Evolutionary conservation across 2,797 vertebrate genomes (phyloP).

Genomic region (Xenopus petersii): DNA sequence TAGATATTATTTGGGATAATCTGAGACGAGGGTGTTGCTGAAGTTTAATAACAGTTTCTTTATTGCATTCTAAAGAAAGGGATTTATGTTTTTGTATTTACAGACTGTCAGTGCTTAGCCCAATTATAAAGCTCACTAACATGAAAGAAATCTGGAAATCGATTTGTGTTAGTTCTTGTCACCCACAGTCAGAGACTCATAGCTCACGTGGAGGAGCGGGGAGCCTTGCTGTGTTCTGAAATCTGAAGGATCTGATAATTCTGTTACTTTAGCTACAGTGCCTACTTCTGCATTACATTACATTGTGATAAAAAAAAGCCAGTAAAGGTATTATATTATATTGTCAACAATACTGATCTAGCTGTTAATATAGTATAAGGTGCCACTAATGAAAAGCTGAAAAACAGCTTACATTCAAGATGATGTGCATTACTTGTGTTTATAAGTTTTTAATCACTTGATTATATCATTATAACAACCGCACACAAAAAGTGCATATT

Average conservation of each 20-base stretch:
- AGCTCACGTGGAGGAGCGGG: conserved; percentile 15
- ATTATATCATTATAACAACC: too few species aligned
- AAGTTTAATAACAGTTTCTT: conserved; percentile 26
- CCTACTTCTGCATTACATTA: too few species aligned
- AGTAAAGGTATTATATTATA: too few species aligned
- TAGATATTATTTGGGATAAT: conserved; percentile 9
- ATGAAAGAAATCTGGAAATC: conserved; percentile 38
- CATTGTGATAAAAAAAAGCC: too few species aligned
- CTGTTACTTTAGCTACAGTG: too few species aligned
- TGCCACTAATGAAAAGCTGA: too few species aligned
- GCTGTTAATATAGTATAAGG: too few species aligned
- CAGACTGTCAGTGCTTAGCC: conserved; percentile 28
- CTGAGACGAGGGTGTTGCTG: conserved; percentile 20
- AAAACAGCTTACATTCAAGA: too few species aligned
- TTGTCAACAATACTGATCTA: too few species aligned
- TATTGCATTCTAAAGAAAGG: conserved; percentile 35
- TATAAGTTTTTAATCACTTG: too few species aligned
- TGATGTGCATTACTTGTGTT: too few species aligned
- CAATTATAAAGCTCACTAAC: conserved; percentile 39
- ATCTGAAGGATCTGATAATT: conserved; percentile 1
- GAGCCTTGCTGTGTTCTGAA: conserved; percentile 32
- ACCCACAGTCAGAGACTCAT: conserved; percentile 31
- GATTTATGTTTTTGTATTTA: conserved; percentile 15
- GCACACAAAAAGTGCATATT: too few species aligned
- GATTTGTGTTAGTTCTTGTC: conserved; percentile 44